Evolutionary conservation across 2,797 vertebrate species (phyloP).

Genomic region (Lates japonicus): DNA sequence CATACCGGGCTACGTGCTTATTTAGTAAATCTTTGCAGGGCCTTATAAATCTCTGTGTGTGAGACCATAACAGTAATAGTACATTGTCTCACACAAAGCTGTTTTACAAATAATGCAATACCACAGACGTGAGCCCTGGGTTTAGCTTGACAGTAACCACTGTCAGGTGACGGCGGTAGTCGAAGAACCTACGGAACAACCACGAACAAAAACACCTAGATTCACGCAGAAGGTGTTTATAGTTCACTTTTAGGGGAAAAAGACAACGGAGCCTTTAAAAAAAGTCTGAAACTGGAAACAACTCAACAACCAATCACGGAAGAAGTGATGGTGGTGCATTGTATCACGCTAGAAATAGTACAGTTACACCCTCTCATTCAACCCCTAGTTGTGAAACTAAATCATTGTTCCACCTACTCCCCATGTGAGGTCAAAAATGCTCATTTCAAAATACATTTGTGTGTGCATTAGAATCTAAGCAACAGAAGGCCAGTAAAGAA

Average conservation of each 20-base stretch:
- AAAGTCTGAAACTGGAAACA: slow-evolving; percentile 7
- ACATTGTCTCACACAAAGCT: slow-evolving; percentile 51
- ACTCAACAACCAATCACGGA: slow-evolving; percentile 14
- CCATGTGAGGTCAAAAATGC: slow-evolving; percentile 60
- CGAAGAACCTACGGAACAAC: not conserved
- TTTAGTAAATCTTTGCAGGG: slow-evolving; percentile 42
- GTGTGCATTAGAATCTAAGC: slow-evolving; percentile 25
- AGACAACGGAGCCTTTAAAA: not conserved
- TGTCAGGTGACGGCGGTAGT: slow-evolving; percentile 18
- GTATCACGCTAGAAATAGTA: not conserved
- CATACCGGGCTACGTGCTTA: slow-evolving; percentile 14
- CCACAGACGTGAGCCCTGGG: slow-evolving; percentile 42
- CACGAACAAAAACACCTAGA: slow-evolving; percentile 7
- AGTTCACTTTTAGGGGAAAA: not conserved
- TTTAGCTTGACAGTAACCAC: slow-evolving; percentile 35
- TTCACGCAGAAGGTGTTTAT: slow-evolving; percentile 11
- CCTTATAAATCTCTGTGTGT: slow-evolving; percentile 24
- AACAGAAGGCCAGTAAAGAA: not conserved
- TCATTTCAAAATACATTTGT: slow-evolving; percentile 43
- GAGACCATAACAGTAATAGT: slow-evolving; percentile 40
- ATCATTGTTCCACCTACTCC: slow-evolving; percentile 55
- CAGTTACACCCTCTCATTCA: slow-evolving; percentile 40
- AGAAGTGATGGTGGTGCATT: slow-evolving; percentile 5
- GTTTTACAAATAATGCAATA: slow-evolving; percentile 67
- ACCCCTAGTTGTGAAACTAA: slow-evolving; percentile 48